Base-by-base conservation (phyloP, 2,113 vertebrate species). In the Misgurnus anguillicaudatus region DNA sequence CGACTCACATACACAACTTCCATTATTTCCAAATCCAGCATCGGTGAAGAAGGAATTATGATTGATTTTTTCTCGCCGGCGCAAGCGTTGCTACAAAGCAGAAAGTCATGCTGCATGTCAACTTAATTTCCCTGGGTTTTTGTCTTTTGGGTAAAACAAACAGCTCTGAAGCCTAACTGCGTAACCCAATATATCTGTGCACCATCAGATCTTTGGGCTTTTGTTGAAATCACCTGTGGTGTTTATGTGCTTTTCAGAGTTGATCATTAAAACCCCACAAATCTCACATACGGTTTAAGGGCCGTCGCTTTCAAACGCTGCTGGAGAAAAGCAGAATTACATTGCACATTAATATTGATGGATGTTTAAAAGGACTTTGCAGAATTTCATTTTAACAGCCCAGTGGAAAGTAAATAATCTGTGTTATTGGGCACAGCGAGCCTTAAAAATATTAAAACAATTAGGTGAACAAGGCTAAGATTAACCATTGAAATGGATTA, bases 21-120 rank as follows among this genome's bases (percentile, higher is more conserved):
- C 61, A 80, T 78, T 73, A 41, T 63, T 72, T 74, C 60, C 69
- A 74, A 47, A 42, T 81, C 62, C 31, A 72, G 53, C 82, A n/a
- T 69, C 72, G 82, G 41, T 38, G 45, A 64, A 60, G n/a, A 55
- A 36, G 61, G 39, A 85, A 87, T 69, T 70, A 53, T 79, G 85
- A 90, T 86, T 24, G 87, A 88, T 87, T 89, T 81, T 60, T 60
- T 66, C 79, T 88, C 85, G 86, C 82, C 80, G 75, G 57, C 80
- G 75, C 80, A 83, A 85, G 86, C 73, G 80, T 70, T 39, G 80
- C 38, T 24, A 63, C 77, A 82, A 81, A 81, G 45, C 65, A 61
- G 66, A 69, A 53, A 69, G 57, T 74, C 57, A 47, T 24, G 41
- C 57, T 74, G 57, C 57, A 74, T 74, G 57, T 47, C 53, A 60